phyloP scores from a whole-genome alignment of 2,888 invertebrate species.

The Invenusta paracnida region DNA sequence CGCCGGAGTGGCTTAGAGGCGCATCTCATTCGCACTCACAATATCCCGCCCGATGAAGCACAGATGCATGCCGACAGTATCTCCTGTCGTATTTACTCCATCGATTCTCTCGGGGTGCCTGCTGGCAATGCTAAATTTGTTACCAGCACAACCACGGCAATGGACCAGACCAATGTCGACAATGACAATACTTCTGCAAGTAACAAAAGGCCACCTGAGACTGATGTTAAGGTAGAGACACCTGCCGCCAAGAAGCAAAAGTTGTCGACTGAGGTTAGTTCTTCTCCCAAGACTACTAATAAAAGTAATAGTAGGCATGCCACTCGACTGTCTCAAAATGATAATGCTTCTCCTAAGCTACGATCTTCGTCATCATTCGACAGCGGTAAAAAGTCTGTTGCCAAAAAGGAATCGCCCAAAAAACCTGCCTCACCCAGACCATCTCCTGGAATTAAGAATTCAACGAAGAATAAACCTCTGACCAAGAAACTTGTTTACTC shows the following conservation, averaged over 20 bases:
- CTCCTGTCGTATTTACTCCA: neutral
- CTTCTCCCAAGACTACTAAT: too few relatives aligned
- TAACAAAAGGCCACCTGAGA: neutral
- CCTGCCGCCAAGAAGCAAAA: neutral
- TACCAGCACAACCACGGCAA: too few relatives aligned
- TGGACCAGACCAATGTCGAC: neutral
- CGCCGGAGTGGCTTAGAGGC: neutral
- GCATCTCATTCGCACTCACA: neutral
- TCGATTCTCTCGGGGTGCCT: neutral
- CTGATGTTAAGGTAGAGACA: neutral
- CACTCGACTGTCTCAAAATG: too few relatives aligned
- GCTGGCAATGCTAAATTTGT: too few relatives aligned
- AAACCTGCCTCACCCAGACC: neutral
- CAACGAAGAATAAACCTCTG: neutral
- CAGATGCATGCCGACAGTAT: slow-evolving; percentile 17
- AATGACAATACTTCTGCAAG: neutral
- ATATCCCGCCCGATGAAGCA: neutral
- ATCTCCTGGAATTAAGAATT: neutral
- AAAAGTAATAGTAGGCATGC: too few relatives aligned
- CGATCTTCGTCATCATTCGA: too few relatives aligned
- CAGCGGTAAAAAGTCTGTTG: too few relatives aligned
- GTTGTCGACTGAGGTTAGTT: neutral
- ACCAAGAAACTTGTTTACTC: too few relatives aligned
- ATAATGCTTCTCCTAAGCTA: too few relatives aligned
- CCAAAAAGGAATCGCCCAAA: too few relatives aligned